Evolutionary conservation across 2,797 vertebrate genomes (phyloP).

Genomic region (Parauchenoglanis ngamensis): DNA sequence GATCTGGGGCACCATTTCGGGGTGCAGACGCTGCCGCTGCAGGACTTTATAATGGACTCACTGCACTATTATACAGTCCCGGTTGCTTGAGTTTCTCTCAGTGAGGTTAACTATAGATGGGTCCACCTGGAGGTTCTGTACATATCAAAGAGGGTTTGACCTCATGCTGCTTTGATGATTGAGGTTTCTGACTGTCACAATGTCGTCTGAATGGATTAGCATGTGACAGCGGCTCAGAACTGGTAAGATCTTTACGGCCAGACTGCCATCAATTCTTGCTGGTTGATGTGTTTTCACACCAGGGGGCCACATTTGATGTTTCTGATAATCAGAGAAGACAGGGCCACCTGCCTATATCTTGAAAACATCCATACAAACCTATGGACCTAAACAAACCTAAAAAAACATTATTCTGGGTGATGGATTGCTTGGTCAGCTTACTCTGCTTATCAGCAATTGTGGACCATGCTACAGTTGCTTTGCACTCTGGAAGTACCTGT

Average conservation of each 20-base stretch:
- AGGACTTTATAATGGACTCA: not conserved
- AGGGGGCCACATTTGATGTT: not conserved
- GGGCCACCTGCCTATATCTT: not conserved
- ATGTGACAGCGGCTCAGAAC: not conserved
- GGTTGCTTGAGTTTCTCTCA: not conserved
- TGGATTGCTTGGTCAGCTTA: not conserved
- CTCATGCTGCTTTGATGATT: not conserved
- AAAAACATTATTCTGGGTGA: not conserved
- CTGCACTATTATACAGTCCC: not conserved
- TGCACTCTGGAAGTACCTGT: not conserved
- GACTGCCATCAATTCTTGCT: not conserved
- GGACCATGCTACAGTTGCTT: not conserved
- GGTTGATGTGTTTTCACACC: not conserved
- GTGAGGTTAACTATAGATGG: not conserved
- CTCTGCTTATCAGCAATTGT: not conserved
- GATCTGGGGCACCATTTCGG: conserved; percentile 6
- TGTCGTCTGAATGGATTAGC: not conserved
- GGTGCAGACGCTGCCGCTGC: not conserved
- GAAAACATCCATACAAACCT: not conserved
- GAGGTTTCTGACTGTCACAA: not conserved
- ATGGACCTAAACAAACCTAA: too few relatives aligned
- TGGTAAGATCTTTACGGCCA: not conserved
- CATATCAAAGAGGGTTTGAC: not conserved
- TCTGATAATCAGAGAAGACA: conserved; percentile 2
- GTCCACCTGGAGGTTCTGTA: not conserved